phyloP scores from a whole-genome alignment of 2,113 vertebrate genomes.

The Tragelaphus scriptus region DNA sequence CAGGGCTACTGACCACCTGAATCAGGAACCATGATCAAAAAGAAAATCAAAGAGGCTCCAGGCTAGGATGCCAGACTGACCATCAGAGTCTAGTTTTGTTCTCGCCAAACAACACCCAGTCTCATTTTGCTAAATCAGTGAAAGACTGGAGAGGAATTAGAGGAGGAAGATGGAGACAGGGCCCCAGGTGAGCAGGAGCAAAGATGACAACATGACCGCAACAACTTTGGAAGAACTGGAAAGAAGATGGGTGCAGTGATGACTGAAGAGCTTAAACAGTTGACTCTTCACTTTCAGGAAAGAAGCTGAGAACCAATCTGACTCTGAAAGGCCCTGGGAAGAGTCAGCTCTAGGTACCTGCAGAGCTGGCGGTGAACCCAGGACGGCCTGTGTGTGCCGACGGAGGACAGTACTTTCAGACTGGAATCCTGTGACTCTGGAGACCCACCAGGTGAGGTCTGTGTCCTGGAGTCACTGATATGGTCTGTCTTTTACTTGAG shows the following conservation, averaged over 20 bases:
- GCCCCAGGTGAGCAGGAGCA: background rate
- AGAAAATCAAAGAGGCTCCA: background rate
- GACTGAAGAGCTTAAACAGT: too few species aligned
- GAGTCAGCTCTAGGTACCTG: background rate
- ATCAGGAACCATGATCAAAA: background rate
- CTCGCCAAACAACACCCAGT: too few species aligned
- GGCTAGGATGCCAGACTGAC: background rate
- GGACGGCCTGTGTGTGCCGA: background rate
- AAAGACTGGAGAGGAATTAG: too few species aligned
- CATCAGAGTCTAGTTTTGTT: background rate
- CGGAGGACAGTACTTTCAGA: rapidly evolving
- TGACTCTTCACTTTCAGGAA: background rate
- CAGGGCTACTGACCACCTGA: background rate
- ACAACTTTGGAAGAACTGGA: too few species aligned
- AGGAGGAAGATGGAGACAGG: background rate
- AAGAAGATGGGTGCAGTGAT: rapidly evolving
- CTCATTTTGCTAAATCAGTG: background rate
- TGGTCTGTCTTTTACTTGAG: background rate
- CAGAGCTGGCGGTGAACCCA: background rate
- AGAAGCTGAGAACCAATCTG: background rate
- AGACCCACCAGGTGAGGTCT: rapidly evolving
- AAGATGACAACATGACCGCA: background rate
- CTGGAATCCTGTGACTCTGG: background rate
- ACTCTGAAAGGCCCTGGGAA: background rate
- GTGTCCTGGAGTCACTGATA: background rate